Evolutionary conservation across 2,113 vertebrate species (phyloP).

Genomic region (Nansenia antarctica): DNA sequence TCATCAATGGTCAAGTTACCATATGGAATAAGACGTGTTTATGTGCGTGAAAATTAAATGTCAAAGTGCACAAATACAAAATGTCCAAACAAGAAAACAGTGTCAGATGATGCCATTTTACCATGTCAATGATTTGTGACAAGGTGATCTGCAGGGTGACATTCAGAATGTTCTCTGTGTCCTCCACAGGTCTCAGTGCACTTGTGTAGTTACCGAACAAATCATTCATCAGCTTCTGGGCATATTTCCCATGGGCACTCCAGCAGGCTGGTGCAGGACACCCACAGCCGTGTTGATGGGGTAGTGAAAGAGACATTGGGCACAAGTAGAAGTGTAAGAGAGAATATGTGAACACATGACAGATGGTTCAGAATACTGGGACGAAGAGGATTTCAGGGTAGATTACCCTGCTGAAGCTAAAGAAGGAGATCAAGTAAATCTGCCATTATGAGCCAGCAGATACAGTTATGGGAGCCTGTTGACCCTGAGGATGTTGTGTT

Average conservation of each 20-base stretch:
- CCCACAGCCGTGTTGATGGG: no score
- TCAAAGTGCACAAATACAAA: background rate
- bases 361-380: slow-evolving; percentile 45
- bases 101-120: no score
- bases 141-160: slow-evolving; percentile 89
- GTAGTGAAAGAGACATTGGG: background rate
- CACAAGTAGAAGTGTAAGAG: background rate
- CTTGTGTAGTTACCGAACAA: slow-evolving; percentile 87
- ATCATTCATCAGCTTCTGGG: slow-evolving; percentile 84
- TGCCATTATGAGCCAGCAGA: slow-evolving; percentile 28
- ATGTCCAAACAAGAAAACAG: no score
- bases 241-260: slow-evolving; percentile 78
- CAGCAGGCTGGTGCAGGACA: slow-evolving; percentile 65
- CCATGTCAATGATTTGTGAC: slow-evolving; percentile 94
- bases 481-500: slow-evolving; percentile 12
- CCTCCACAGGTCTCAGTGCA: slow-evolving; percentile 85
- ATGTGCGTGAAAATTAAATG: background rate
- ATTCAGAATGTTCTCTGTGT: slow-evolving; percentile 84
- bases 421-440: slow-evolving; percentile 48
- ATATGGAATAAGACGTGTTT: background rate
- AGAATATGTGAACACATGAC: slow-evolving; percentile 36
- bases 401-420: slow-evolving; percentile 38
- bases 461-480: background rate
- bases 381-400: slow-evolving; percentile 18
- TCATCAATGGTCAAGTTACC: no score